These are phyloP conservation scores for Pogonocherus hispidulus DNA, from an alignment of 2,888 invertebrate species.

Conservation along the genomic window DNA sequence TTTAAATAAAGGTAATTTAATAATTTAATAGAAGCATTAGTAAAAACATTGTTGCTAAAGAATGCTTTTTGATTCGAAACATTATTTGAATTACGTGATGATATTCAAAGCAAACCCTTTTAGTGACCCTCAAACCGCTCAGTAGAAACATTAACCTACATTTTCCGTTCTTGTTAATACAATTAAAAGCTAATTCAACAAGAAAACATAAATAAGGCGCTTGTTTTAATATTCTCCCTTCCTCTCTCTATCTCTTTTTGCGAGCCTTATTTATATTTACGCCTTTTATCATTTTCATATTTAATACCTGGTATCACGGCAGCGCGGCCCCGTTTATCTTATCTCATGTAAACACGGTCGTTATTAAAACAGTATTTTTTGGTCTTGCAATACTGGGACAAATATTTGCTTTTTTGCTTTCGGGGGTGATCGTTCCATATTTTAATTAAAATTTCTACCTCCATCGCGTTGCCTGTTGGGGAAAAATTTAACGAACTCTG, in stretches of 20 bases:
- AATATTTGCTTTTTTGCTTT: slow-evolving; percentile 31
- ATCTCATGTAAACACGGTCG: slow-evolving; percentile 47
- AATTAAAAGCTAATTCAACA: slow-evolving; percentile 4
- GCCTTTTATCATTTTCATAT: slow-evolving; percentile 37
- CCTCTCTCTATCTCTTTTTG: neutral
- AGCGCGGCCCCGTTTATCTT: slow-evolving; percentile 45
- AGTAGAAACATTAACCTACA: neutral
- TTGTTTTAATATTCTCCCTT: slow-evolving; percentile 18
- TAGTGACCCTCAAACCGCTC: neutral
- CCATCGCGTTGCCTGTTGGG: neutral
- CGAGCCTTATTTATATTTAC: slow-evolving; percentile 25
- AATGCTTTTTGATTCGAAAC: no score
- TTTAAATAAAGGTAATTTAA: no score
- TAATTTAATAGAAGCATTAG: no score
- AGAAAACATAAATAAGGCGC: slow-evolving; percentile 18
- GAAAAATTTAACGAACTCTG: neutral
- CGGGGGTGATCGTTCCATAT: slow-evolving; percentile 17
- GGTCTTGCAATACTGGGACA: slow-evolving; percentile 27
- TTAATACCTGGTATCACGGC: slow-evolving; percentile 41
- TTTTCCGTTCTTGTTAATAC: neutral
- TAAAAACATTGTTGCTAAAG: no score
- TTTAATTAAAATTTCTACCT: slow-evolving; percentile 25
- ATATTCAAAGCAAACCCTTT: no score
- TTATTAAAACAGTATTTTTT: slow-evolving; percentile 50
- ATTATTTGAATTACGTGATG: no score